Evolutionary conservation across 2,797 vertebrate genomes (phyloP).

Genomic region (Clarias fuscus): DNA sequence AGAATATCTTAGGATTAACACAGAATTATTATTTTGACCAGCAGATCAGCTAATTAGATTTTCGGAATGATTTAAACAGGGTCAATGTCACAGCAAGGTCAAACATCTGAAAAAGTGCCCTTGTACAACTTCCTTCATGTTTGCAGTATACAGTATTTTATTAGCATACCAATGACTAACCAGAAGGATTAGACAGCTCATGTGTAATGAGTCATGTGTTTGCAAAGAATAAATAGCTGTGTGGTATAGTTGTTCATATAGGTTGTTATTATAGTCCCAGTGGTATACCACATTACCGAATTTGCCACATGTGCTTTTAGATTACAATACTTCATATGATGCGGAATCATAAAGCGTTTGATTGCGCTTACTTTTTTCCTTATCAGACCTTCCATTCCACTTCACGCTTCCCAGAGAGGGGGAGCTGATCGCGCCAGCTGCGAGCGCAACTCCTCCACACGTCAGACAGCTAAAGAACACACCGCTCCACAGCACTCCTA

Average conservation of each 20-base stretch:
- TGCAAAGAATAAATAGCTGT: background rate
- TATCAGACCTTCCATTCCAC: constrained; percentile 84
- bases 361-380: constrained; percentile 11
- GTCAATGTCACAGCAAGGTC: background rate
- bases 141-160: background rate
- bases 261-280: background rate
- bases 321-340: too few relatives aligned
- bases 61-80: too few relatives aligned
- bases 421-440: constrained; percentile 80
- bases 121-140: too few relatives aligned
- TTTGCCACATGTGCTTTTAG: background rate
- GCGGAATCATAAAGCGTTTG: background rate
- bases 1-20: background rate
- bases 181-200: background rate
- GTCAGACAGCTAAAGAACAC: constrained; percentile 87
- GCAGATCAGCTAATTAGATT: background rate
- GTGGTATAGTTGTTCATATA: background rate
- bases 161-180: background rate
- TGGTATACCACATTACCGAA: background rate
- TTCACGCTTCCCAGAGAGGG: constrained; percentile 90
- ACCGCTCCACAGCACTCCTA: constrained; percentile 95
- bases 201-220: too few relatives aligned
- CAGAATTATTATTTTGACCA: background rate
- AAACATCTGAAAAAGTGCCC: too few relatives aligned
- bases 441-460: constrained; percentile 82